Base-by-base conservation (phyloP, 2,113 vertebrate species). In the Australoheros scitulus region DNA sequence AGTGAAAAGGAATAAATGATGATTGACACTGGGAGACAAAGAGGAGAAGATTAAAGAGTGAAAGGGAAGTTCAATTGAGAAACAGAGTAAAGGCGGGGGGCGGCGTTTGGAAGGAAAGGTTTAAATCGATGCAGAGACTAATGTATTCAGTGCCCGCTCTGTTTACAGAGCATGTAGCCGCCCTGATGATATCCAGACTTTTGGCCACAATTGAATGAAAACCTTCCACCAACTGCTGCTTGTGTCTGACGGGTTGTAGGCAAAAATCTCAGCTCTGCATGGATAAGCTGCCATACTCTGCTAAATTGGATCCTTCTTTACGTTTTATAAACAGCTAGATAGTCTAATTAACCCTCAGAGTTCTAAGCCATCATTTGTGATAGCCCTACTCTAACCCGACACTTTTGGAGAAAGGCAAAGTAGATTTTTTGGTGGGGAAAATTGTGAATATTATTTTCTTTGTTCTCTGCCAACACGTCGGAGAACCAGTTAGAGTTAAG, bases 151-250 rank as follows among this genome's bases (percentile, higher is more conserved):
- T 91, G 90, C 88, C 88, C 72, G 22, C 85, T 92, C 77, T 94
- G 92, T 93, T 95, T 91, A 92, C 88, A 84, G 85, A 94, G 87
- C 86, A 55, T 47, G 88, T 36, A 90, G 85, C 83, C 64, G 87
- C 74, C 87, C 81, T 95, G 93, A 95, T 90, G 93, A 86, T 93
- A 87, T 94, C 94, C 93, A 95, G 95, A 94, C 94, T 57, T 94
- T 91, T 93, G 92, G 89, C 91, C 82, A 78, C 78, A 84, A 93
- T 94, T 81, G 81, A 95, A 94, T 92, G 52, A 94, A 94, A 94
- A 89, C 91, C 90, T 86, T 86, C 89, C 84, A 90, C 92, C 85
- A 38, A 90, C 86, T 57, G 79, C 63, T 82, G 88, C 79, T 89
- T 14, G 56, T 74, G 86, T 89, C 64, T 90, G 90, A 91, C 85